phyloP scores from a whole-genome alignment of 2,113 vertebrate species.

The Centropus bengalensis region DNA sequence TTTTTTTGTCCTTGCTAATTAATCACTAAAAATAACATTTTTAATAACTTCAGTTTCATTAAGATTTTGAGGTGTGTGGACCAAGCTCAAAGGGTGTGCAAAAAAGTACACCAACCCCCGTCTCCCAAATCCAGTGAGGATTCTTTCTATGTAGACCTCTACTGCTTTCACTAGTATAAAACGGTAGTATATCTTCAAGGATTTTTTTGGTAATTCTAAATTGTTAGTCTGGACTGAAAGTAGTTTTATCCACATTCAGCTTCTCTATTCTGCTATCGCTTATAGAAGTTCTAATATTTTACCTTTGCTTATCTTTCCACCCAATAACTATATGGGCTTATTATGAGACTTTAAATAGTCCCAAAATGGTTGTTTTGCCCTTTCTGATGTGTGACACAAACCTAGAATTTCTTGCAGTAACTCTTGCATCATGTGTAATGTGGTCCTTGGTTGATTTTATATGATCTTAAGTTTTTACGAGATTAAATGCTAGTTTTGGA shows the following conservation, averaged over 20 bases:
- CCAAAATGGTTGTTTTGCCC: neutral
- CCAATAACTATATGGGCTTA: neutral
- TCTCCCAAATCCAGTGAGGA: neutral
- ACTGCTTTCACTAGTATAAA: neutral
- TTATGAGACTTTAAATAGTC: neutral
- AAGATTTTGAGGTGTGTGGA: neutral
- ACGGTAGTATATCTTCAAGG: neutral
- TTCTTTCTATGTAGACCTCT: neutral
- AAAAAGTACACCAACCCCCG: fast-evolving
- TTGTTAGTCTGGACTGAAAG: neutral
- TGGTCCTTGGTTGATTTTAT: neutral
- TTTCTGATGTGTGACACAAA: neutral
- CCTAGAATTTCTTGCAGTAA: neutral
- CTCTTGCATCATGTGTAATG: neutral
- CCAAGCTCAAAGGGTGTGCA: neutral
- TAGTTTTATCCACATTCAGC: neutral
- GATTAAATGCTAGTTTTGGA: neutral
- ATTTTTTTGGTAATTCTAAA: neutral
- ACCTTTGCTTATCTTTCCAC: neutral
- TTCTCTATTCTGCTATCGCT: neutral
- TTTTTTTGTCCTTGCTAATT: neutral
- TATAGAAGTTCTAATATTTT: neutral
- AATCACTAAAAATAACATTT: neutral
- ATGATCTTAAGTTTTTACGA: neutral
- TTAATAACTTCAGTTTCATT: neutral